Base-by-base conservation (phyloP, 2,797 vertebrate species). In the Semaprochilodus insignis region DNA sequence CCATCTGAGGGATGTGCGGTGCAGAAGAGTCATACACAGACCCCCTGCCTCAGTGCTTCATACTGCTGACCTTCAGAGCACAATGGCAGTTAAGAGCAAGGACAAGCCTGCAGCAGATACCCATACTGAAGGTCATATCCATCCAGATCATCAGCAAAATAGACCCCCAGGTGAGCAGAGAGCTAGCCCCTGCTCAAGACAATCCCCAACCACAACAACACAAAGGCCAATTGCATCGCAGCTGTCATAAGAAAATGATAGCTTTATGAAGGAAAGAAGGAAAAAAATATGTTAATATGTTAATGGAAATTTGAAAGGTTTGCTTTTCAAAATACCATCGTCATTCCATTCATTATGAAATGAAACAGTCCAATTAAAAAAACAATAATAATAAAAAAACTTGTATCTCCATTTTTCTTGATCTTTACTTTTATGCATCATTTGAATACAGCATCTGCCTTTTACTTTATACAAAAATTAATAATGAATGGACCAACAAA, bases 41-140 rank as follows among this genome's bases (percentile, higher is more conserved):
- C 40, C 52, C 73, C 7, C 40, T 76, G 54, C 23, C 25, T 73
- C 70, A 31, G 16, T 11, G 8, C 51, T 55, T 16, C 44, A 21
- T 21, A 70, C 48, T 62, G 63, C 57, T 76, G 74, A 60, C 74
- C 74, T 82, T 77, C 44, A 72, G 40, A 63, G 17, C 27, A 52
- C 15, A 63, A 52, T 52, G 27, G 27, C 31, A 59, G 52, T 59
- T 59, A 57, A 54, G 14, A 71, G 66, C 57, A 70, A 76, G 65
- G 66, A 63, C 73, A 63, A 52, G 59, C 27, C 66, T 51, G 36
- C 57, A 48, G 44, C 73, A 59, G 17, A 60, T 5, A 44, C 17
- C 44, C 48, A 52, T 14, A 4, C n/a, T 72, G 69, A 48, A 74
- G 72, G 72, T 74, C 73, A 74, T 1, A 36, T n/a, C 19, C 73